Conservation (phyloP, 2,797 vertebrate genomes). For the Melanotaenia maccullochi region DNA sequence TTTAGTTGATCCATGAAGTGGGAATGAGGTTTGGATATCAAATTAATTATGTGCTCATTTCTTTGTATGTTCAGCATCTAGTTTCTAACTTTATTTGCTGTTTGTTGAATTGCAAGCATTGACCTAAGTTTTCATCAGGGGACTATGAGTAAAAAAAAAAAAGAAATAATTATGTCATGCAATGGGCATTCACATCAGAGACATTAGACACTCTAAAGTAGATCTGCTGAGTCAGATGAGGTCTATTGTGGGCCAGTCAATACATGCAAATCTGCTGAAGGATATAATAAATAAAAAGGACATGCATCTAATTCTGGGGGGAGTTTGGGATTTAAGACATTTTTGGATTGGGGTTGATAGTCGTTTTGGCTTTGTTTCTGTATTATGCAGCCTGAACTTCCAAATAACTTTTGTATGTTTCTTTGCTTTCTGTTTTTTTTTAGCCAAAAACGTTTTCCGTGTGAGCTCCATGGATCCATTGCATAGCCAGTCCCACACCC, state of each 20-base stretch:
- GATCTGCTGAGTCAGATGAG: neutral
- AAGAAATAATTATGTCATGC: neutral
- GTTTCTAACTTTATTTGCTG: neutral
- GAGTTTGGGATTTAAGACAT: neutral
- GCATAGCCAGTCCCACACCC: conserved; percentile 90
- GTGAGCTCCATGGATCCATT: conserved; percentile 88
- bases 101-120: neutral
- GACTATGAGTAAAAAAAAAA: neutral
- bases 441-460: conserved; percentile 95
- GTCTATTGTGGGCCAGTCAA: neutral
- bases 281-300: neutral
- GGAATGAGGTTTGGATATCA: neutral
- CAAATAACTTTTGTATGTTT: neutral
- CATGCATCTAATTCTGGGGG: neutral
- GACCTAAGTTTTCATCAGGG: neutral
- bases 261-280: neutral
- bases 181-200: neutral
- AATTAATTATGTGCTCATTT: neutral
- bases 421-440: conserved; percentile 13
- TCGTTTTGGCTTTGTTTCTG: neutral
- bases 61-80: neutral
- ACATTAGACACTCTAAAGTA: neutral
- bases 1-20: neutral
- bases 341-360: neutral
- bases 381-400: neutral